Percentiles rank a stretch among this genome's conserved stretches.
Evolutionary conservation across 1,140 invertebrate genomes (phyloP).

Genomic region (Odontomachus brunneus): DNA sequence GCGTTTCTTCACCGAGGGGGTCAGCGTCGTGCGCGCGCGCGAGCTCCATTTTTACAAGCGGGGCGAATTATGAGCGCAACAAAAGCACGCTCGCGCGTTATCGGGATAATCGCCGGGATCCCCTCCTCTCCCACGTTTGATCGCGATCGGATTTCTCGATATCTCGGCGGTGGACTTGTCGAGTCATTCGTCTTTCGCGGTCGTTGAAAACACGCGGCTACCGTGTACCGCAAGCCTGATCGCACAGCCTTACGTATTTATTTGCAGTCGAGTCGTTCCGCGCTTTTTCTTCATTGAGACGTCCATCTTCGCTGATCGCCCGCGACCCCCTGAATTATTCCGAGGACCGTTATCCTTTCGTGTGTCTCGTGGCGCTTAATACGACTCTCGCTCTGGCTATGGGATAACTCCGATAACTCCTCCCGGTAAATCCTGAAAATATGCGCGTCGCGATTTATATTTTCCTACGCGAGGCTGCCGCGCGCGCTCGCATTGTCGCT

Average conservation of each 20-base stretch:
- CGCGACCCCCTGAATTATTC: too few relatives aligned
- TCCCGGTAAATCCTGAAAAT: too few relatives aligned
- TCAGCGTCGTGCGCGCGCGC: conserved; percentile 20
- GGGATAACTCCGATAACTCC: too few relatives aligned
- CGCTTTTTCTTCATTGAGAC: not conserved
- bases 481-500: not conserved
- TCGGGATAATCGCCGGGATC: conserved; percentile 12
- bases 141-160: conserved; percentile 32
- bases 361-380: too few relatives aligned
- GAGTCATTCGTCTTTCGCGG: not conserved
- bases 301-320: not conserved
- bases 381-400: too few relatives aligned
- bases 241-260: too few relatives aligned
- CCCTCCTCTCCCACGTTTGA: not conserved
- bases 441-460: too few relatives aligned
- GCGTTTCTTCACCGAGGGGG: conserved; percentile 31
- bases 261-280: not conserved
- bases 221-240: not conserved
- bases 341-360: too few relatives aligned
- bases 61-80: conserved; percentile 22
- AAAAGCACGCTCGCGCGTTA: not conserved
- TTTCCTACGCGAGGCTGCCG: too few relatives aligned
- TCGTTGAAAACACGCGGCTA: not conserved
- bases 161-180: conserved; percentile 21
- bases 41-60: conserved; percentile 38